phyloP scores from a whole-genome alignment of 2,797 vertebrate species.

The Phyllotis vaccarum region DNA sequence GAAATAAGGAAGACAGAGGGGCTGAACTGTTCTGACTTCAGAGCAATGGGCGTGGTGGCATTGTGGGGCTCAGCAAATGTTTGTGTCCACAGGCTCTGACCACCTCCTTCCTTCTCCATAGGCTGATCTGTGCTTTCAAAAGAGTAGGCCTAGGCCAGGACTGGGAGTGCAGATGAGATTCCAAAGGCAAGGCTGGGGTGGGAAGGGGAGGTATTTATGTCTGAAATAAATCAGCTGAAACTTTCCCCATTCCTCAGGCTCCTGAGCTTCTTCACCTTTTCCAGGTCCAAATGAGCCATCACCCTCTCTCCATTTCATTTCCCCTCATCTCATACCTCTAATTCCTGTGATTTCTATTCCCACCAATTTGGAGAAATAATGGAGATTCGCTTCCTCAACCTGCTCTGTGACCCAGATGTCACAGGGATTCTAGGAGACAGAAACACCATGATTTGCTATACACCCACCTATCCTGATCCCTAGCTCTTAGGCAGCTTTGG shows the following conservation, averaged over 20 bases:
- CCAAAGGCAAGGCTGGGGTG: background rate
- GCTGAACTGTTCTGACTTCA: slow-evolving; percentile 46
- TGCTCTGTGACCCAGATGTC: no score
- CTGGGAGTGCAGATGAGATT: background rate
- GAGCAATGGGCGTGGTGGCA: slow-evolving; percentile 2
- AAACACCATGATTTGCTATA: background rate
- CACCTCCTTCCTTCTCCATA: background rate
- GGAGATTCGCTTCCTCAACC: background rate
- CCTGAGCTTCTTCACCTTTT: background rate
- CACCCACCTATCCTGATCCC: background rate
- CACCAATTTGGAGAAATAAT: background rate
- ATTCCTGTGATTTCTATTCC: background rate
- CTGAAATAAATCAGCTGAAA: background rate
- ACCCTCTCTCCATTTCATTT: background rate
- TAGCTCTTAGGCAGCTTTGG: background rate
- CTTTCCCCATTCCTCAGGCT: background rate
- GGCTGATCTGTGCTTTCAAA: background rate
- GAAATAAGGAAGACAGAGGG: slow-evolving; percentile 42
- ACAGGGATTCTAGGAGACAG: background rate
- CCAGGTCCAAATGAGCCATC: background rate
- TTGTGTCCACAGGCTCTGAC: background rate
- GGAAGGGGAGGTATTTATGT: background rate
- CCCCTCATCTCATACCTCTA: background rate
- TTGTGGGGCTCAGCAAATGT: background rate
- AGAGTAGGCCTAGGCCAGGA: background rate